Evolutionary conservation across 2,888 invertebrate genomes (phyloP), one percentile per base, ranked within the genome.

Genomic region (Prosopocoilus inquinatus): DNA sequence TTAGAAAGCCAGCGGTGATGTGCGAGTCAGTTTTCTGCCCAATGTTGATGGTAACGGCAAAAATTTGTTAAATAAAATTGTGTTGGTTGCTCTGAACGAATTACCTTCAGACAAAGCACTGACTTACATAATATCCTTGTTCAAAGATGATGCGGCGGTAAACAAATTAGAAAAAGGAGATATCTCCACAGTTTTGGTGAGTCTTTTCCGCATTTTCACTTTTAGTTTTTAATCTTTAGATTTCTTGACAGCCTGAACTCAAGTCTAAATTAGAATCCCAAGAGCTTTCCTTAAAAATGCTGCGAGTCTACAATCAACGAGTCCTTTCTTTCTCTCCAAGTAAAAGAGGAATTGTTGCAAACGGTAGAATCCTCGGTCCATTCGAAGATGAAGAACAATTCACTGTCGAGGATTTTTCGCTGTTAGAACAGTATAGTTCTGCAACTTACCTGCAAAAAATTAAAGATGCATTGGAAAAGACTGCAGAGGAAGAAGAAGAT

Each of bases 351-450:
- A 79, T 98, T 2, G 80, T 96, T 11, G 88, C 90, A 54, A 98
- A 98, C 79, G 95, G 96, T 9, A 84, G 93, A 59, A 82, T 96
- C 33, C 80, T 95, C 54, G 98, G 96, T 0, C 95, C 96, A 0
- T 79, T 98, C 5, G 79, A 82, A 1, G 77, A 80, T 0, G 79
- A 82, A 15, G 96, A 97, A 72, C 77, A 78, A 15, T 94, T 98
- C 73, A 86, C 87, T 2, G 79, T 84, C 33, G 96, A 96, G 50
- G 98, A 99, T 79, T 96, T 96, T 74, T 82, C 86, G 35, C 80
- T 99, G 33, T 80, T 98, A 47, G 96, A 98, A 72, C 85, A 90
- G 76, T 84, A 82, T 66, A 87, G 85, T 70, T 83, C 83, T 55
- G 82, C 84, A 64, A 82, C 84, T 15, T 90, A 90, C 66, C 84